These are phyloP conservation scores for Grapholita molesta DNA, from an alignment of 1,140 invertebrate genomes.

Conservation along the genomic window DNA sequence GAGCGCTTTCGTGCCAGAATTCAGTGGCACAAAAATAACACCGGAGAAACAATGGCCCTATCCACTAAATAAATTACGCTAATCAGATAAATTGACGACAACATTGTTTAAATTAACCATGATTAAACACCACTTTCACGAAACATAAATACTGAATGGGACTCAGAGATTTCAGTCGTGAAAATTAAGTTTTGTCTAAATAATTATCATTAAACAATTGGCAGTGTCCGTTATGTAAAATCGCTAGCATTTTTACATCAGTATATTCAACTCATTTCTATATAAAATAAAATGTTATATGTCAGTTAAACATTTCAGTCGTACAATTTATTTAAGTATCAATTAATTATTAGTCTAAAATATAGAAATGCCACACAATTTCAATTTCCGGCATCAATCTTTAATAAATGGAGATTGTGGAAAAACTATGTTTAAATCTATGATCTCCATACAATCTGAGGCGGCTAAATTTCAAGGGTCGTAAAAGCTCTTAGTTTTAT, in stretches of 20 bases:
- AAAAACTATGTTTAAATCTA: too few species aligned
- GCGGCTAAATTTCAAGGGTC: not conserved
- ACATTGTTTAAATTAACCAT: conserved; percentile 5
- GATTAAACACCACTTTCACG: conserved; percentile 6
- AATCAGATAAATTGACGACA: conserved; percentile 5
- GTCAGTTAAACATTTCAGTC: too few species aligned
- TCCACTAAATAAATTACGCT: not conserved
- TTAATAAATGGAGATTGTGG: too few species aligned
- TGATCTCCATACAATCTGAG: too few species aligned
- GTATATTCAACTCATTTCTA: not conserved
- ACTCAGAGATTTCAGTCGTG: not conserved
- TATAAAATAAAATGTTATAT: too few species aligned
- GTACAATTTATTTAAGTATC: too few species aligned
- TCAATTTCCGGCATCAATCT: too few species aligned
- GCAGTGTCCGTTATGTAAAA: not conserved
- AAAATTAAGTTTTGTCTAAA: not conserved
- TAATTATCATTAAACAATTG: not conserved
- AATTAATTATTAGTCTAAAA: not conserved
- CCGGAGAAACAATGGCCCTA: not conserved
- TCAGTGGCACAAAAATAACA: conserved; percentile 5
- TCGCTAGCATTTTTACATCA: not conserved
- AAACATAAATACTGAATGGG: conserved; percentile 6
- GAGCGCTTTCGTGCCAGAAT: conserved; percentile 1
- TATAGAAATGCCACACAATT: not conserved
- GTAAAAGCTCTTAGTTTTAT: not conserved